Evolutionary conservation across 2,113 vertebrate species (phyloP).

Genomic region (Coturnix japonica): DNA sequence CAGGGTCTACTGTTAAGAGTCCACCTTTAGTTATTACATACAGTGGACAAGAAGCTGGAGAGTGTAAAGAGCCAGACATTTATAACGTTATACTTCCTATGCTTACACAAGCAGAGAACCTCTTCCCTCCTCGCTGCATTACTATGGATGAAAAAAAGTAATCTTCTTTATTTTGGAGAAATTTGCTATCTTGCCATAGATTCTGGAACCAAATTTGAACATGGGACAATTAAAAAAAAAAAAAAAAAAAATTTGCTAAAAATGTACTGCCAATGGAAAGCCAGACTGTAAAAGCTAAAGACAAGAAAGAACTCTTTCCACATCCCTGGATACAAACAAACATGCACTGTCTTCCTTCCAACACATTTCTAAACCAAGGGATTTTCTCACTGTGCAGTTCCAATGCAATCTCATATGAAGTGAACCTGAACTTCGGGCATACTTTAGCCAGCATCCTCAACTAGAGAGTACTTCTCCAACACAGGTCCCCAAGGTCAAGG

Average conservation of each 20-base stretch:
- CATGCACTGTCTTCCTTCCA: neutral
- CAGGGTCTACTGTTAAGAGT: neutral
- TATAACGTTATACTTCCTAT: neutral
- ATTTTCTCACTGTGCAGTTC: neutral
- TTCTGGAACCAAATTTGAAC: neutral
- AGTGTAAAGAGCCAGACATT: neutral
- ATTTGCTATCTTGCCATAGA: neutral
- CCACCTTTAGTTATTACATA: neutral
- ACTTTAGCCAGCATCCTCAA: neutral
- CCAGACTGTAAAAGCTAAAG: neutral
- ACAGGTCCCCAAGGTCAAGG: neutral
- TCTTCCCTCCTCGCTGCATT: neutral
- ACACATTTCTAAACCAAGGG: neutral
- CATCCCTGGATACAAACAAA: neutral
- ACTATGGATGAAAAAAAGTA: neutral
- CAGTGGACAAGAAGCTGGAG: neutral
- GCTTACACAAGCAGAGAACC: neutral
- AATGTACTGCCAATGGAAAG: neutral
- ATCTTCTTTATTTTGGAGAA: neutral
- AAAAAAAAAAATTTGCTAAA: no score
- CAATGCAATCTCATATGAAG: neutral
- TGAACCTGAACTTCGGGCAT: neutral
- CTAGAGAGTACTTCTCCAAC: neutral
- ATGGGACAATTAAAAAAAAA: neutral
- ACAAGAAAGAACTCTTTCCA: neutral